phyloP scores from a whole-genome alignment of 1,140 invertebrate genomes.

The Zaprionus lachaisei region DNA sequence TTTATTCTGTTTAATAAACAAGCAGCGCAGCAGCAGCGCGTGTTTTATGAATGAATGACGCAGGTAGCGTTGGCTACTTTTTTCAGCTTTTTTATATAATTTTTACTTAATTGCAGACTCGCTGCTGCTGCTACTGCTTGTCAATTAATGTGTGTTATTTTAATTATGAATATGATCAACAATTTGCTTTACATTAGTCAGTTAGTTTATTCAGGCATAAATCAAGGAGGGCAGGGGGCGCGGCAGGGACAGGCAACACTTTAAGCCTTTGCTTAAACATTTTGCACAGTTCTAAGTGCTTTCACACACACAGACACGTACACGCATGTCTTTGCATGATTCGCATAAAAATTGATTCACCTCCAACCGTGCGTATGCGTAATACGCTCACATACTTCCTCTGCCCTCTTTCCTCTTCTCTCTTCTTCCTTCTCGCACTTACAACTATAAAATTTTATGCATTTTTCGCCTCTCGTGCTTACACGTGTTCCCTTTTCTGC shows the following conservation, averaged over 20 bases:
- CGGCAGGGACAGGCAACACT: not conserved
- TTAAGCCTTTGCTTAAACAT: slow-evolving; percentile 17
- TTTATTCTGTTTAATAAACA: slow-evolving; percentile 43
- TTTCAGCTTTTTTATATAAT: slow-evolving; percentile 20
- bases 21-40: slow-evolving; percentile 18
- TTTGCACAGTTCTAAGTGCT: slow-evolving; percentile 1
- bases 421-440: not conserved
- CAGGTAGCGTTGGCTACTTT: not conserved
- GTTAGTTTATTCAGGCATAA: slow-evolving; percentile 4
- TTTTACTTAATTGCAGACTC: slow-evolving; percentile 37
- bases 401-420: not conserved
- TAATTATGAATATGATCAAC: slow-evolving; percentile 38
- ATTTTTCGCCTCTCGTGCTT: slow-evolving; percentile 46
- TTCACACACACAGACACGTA: not conserved
- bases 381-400: slow-evolving; percentile 37
- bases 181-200: slow-evolving; percentile 26
- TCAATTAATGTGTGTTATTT: slow-evolving; percentile 8
- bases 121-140: not conserved
- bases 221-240: not conserved
- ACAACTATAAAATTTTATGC: slow-evolving; percentile 77
- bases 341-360: slow-evolving; percentile 76
- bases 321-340: slow-evolving; percentile 36
- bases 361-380: slow-evolving; percentile 71
- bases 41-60: slow-evolving; percentile 36
- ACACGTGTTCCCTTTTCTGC: slow-evolving; percentile 17